Evolutionary conservation across 2,888 invertebrate genomes (phyloP).

Genomic region (Apantesis nais): DNA sequence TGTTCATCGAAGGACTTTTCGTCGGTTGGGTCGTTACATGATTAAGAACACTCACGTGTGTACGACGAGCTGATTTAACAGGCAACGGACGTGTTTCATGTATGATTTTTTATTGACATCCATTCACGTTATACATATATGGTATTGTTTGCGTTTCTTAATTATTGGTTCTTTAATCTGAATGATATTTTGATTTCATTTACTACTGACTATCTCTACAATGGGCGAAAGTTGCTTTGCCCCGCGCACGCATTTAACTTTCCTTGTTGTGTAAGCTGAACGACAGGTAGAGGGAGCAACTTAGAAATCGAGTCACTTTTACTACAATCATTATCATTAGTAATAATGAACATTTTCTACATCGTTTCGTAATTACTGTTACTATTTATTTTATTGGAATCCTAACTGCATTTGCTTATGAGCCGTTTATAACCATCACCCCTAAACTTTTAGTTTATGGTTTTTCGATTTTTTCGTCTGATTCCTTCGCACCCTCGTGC

Average conservation of each 20-base stretch:
- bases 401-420: conserved; percentile 35
- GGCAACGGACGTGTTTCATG: conserved; percentile 38
- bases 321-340: conserved; percentile 65
- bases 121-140: conserved; percentile 36
- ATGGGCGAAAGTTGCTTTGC: conserved; percentile 82
- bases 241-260: conserved; percentile 80
- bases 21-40: conserved; percentile 66
- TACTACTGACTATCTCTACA: conserved; percentile 63
- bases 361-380: conserved; percentile 45
- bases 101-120: conserved; percentile 42
- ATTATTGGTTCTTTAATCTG: conserved; percentile 24
- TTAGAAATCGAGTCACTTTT: conserved; percentile 81
- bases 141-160: conserved; percentile 18
- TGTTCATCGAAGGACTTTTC: conserved; percentile 77
- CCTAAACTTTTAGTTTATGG: conserved; percentile 62
- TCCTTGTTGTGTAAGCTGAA: conserved; percentile 84
- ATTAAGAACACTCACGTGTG: conserved; percentile 64
- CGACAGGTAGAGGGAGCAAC: conserved; percentile 79
- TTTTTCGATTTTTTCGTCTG: conserved; percentile 74
- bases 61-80: conserved; percentile 46
- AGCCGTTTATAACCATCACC: conserved; percentile 49
- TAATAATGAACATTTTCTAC: conserved; percentile 53
- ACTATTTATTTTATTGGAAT: conserved; percentile 38
- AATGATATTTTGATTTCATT: conserved; percentile 54
- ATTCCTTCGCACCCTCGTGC: conserved; percentile 75